phyloP scores from a whole-genome alignment of 2,888 invertebrate genomes.

The Pheosia tremula region DNA sequence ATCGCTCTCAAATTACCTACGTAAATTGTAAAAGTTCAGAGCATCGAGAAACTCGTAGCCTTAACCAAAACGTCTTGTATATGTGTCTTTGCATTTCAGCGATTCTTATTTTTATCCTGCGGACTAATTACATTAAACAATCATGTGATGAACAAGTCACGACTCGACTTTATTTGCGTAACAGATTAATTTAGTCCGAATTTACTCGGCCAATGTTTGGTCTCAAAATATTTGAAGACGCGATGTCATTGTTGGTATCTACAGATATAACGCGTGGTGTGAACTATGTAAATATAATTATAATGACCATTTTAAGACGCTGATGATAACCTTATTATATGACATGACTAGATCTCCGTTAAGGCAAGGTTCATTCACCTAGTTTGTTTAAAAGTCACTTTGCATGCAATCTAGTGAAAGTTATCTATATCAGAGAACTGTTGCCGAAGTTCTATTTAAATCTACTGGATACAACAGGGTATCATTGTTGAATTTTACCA shows the following conservation, averaged over 20 bases:
- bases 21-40: too few species aligned
- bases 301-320: background rate
- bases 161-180: constrained; percentile 21
- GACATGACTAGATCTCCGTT: background rate
- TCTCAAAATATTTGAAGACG: constrained; percentile 7
- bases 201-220: constrained; percentile 2
- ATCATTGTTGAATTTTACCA: too few species aligned
- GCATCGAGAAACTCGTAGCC: too few species aligned
- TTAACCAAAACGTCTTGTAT: too few species aligned
- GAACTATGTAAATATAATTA: background rate
- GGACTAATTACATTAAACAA: constrained; percentile 31
- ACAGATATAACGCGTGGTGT: constrained; percentile 2
- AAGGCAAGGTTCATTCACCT: too few species aligned
- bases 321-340: background rate
- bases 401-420: too few species aligned
- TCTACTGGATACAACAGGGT: too few species aligned
- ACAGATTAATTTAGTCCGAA: constrained; percentile 7
- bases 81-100: too few species aligned
- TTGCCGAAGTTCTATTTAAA: too few species aligned
- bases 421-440: too few species aligned
- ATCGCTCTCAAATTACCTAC: too few species aligned
- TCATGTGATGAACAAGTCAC: constrained; percentile 32
- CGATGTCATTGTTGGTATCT: constrained; percentile 7
- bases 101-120: constrained; percentile 4
- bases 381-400: too few species aligned